Conservation (phyloP, 2,797 vertebrate genomes). For the Hippopotamyrus pictus region DNA sequence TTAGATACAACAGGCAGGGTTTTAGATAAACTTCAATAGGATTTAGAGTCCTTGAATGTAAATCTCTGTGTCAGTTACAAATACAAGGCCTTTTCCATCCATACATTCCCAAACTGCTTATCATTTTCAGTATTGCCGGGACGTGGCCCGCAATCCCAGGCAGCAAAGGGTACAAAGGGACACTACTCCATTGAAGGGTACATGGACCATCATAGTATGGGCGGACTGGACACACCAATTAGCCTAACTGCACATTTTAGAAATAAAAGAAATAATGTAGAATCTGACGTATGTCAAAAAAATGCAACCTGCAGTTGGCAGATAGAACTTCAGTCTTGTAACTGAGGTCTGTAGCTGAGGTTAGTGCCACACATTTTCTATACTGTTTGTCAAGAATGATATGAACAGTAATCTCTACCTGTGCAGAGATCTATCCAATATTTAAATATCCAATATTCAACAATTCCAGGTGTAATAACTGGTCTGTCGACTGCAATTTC, state of each 20-base stretch:
- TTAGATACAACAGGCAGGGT: slow-evolving; percentile 2
- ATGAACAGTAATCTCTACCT: neutral
- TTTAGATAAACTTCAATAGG: slow-evolving; percentile 3
- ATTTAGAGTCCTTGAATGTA: neutral
- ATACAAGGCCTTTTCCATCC: neutral
- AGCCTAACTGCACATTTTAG: neutral
- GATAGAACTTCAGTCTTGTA: neutral
- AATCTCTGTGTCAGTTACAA: neutral
- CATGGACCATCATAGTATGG: neutral
- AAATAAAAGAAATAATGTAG: neutral
- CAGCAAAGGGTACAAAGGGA: neutral
- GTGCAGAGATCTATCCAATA: neutral
- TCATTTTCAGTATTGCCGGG: neutral
- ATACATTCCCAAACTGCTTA: neutral
- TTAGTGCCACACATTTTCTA: neutral
- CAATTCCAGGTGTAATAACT: neutral
- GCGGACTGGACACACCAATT: neutral
- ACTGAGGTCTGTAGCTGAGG: neutral
- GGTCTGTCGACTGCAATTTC: neutral
- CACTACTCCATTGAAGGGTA: neutral
- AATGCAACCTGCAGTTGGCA: neutral
- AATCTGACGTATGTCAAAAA: neutral
- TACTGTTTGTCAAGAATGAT: neutral
- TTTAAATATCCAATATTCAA: neutral
- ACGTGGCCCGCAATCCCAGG: neutral